Conservation (phyloP, 2,888 invertebrate genomes). For the Xylota sylvarum region DNA sequence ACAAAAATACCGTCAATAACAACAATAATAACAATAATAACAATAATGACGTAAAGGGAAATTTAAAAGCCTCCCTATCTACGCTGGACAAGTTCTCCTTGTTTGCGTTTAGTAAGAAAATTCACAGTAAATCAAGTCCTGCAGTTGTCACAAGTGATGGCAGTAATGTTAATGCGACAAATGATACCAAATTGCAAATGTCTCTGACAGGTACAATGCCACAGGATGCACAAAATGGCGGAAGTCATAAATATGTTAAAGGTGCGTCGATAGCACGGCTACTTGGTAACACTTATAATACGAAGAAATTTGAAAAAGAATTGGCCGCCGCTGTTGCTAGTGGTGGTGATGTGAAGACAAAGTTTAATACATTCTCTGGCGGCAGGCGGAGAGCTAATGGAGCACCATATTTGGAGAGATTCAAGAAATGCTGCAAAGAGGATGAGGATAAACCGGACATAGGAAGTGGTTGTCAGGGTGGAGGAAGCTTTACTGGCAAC, state of each 20-base stretch:
- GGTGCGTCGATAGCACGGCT: constrained; percentile 83
- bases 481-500: constrained; percentile 77
- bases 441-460: constrained; percentile 80
- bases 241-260: constrained; percentile 83
- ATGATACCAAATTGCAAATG: constrained; percentile 62
- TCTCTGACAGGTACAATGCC: constrained; percentile 51
- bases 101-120: constrained; percentile 79
- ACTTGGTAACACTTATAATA: constrained; percentile 84
- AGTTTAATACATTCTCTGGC: constrained; percentile 83
- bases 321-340: constrained; percentile 70
- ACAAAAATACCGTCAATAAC: constrained; percentile 53
- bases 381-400: constrained; percentile 79
- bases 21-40: constrained; percentile 46
- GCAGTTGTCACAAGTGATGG: constrained; percentile 41
- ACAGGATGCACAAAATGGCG: constrained; percentile 81
- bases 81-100: constrained; percentile 79
- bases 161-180: constrained; percentile 58
- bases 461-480: constrained; percentile 44
- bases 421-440: constrained; percentile 83
- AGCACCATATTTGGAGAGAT: constrained; percentile 82
- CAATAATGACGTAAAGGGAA: constrained; percentile 67
- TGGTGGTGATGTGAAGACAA: constrained; percentile 78
- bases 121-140: constrained; percentile 75
- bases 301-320: constrained; percentile 83
- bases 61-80: constrained; percentile 64